Evolutionary conservation across 2,888 invertebrate genomes (phyloP).

Genomic region (Cartodere bifasciata): DNA sequence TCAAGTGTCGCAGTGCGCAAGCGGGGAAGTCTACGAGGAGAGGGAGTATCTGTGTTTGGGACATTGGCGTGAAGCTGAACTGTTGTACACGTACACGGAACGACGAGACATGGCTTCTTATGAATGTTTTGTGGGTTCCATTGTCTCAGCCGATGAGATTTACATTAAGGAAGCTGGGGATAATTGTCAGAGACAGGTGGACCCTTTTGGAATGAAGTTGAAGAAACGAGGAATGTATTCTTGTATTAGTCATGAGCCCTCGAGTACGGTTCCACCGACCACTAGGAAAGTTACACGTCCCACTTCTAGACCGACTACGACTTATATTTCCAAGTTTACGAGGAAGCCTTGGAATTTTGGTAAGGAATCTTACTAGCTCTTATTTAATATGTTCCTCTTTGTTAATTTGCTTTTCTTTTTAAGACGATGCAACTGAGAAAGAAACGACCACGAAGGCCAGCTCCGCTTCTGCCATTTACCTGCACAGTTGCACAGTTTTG

Average conservation of each 20-base stretch:
- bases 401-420: too few relatives aligned
- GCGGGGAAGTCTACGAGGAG: slow-evolving; percentile 49
- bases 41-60: slow-evolving; percentile 52
- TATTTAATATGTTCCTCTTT: background rate
- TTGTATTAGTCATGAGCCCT: slow-evolving; percentile 17
- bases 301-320: slow-evolving; percentile 9
- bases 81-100: slow-evolving; percentile 52
- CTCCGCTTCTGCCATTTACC: too few relatives aligned
- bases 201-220: slow-evolving; percentile 51
- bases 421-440: too few relatives aligned
- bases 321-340: slow-evolving; percentile 15
- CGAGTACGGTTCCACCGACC: slow-evolving; percentile 1
- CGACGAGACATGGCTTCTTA: slow-evolving; percentile 46
- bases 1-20: slow-evolving; percentile 47
- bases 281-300: slow-evolving; percentile 1
- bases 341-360: slow-evolving; percentile 23
- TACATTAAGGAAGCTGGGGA: slow-evolving; percentile 55
- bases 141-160: slow-evolving; percentile 44
- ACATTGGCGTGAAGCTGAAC: slow-evolving; percentile 49
- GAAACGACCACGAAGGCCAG: too few relatives aligned
- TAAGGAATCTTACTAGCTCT: slow-evolving; percentile 5
- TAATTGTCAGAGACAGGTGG: slow-evolving; percentile 46
- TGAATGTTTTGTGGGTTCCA: slow-evolving; percentile 53
- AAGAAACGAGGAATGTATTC: slow-evolving; percentile 33
- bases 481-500: too few relatives aligned